phyloP scores from a whole-genome alignment of 2,797 vertebrate genomes.

The Phoebastria nigripes region DNA sequence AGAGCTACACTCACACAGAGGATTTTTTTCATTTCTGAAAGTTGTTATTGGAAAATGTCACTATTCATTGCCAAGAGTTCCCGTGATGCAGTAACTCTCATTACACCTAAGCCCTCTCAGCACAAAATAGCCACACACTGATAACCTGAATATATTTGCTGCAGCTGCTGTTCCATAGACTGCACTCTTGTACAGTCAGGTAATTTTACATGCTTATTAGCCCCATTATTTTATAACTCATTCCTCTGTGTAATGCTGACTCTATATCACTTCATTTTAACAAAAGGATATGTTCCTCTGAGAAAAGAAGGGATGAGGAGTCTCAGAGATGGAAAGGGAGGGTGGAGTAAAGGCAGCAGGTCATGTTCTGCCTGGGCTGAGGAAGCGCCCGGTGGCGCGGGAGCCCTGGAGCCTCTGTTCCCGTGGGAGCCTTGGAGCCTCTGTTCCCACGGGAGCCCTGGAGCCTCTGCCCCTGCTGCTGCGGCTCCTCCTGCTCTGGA shows the following conservation, averaged over 20 bases:
- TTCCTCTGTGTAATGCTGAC: conserved; percentile 16
- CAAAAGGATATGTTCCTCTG: neutral
- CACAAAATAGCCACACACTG: neutral
- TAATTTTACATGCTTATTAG: conserved; percentile 47
- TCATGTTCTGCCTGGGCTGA: neutral
- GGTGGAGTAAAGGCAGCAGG: neutral
- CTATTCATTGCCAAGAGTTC: conserved; percentile 19
- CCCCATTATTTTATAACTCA: conserved; percentile 37
- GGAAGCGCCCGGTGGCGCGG: fast-evolving
- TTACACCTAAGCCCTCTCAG: conserved; percentile 34
- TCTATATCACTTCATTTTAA: neutral
- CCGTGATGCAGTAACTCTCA: neutral
- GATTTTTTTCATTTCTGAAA: neutral
- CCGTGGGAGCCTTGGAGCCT: neutral
- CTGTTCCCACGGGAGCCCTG: neutral
- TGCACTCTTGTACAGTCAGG: neutral
- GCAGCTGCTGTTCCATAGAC: conserved; percentile 38
- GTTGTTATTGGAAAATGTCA: conserved; percentile 38
- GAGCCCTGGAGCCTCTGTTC: neutral
- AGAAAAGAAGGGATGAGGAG: neutral
- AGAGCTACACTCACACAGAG: neutral
- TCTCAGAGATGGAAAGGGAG: neutral
- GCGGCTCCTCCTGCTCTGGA: neutral
- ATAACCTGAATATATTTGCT: conserved; percentile 28
- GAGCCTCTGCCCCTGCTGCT: neutral